Evolutionary conservation across 2,797 vertebrate genomes (phyloP), one percentile per base, ranked within the genome.

Genomic region (Acrocephalus scirpaceus): DNA sequence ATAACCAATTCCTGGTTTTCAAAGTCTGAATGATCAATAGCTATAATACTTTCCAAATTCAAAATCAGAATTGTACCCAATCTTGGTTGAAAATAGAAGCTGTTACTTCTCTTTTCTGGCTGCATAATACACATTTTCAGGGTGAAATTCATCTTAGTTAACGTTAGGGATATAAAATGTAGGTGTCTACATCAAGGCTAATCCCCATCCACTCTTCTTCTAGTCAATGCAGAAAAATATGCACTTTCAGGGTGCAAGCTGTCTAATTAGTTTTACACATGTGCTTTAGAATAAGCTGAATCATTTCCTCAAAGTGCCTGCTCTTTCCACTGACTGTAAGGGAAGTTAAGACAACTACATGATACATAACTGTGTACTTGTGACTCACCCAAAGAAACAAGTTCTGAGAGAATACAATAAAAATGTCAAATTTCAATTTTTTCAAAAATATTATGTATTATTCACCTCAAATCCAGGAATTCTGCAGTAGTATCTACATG

Each of bases 221-320:
- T 78, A 58, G 30, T 74, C 57, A 72, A 10, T 72, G 58, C 54
- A 92, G 85, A 94, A 95, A 94, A 95, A 95, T 65, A 75, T 0
- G 1, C 16, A 56, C 25, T 95, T 95, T 78, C 44, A 92, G 82
- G 88, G 90, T 38, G 54, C 50, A 84, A 83, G 47, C 58, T 93
- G 57, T 91, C 89, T 94, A 81, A 91, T 90, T 91, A 69, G 87
- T 88, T 94, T 83, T 86, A 83, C 40, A 54, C 16, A 12, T 71
- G 40, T 93, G 51, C 82, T 96, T 95, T 92, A 75, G 73, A 75
- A 80, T 91, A 93, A 88, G 47, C 69, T 87, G 40, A 93, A 84
- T 95, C 13, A 75, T 88, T 86, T 94, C 54, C 70, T 84, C 19
- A 36, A 38, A 67, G 23, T 82, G 42, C 14, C 75, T 89, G 26